Percentiles rank a stretch among this genome's conserved stretches.
These are phyloP conservation scores for Neoarius graeffei DNA, from an alignment of 2,113 vertebrate species.

Conservation along the genomic window DNA sequence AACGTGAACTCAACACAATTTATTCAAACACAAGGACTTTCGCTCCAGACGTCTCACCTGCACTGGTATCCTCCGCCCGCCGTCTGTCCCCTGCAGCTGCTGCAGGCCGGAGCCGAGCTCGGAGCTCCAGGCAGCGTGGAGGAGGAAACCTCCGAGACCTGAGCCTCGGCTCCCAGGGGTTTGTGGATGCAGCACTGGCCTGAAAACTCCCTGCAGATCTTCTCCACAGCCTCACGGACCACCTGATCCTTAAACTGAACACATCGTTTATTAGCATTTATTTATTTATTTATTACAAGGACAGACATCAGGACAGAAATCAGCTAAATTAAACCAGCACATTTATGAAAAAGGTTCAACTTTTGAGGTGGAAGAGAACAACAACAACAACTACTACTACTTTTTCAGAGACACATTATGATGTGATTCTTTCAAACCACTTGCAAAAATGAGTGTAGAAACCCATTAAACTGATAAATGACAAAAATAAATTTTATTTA, in stretches of 20 bases:
- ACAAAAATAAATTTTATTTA: neutral
- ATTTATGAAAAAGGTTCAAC: neutral
- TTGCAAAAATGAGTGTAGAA: too few species aligned
- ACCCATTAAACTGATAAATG: neutral
- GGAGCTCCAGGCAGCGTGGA: slow-evolving; percentile 69
- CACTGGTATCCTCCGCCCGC: slow-evolving; percentile 92
- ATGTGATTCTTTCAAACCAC: too few species aligned
- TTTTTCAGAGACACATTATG: too few species aligned
- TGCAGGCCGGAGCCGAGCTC: slow-evolving; percentile 84
- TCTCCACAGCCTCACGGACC: slow-evolving; percentile 91
- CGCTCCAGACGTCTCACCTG: slow-evolving; percentile 73
- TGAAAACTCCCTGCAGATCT: slow-evolving; percentile 87
- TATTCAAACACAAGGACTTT: neutral
- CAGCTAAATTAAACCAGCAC: neutral
- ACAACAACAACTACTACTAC: too few species aligned
- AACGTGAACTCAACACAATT: neutral
- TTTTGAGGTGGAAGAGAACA: too few species aligned
- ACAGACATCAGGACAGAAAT: neutral
- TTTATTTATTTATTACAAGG: neutral
- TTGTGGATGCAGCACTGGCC: slow-evolving; percentile 83
- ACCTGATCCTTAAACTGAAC: slow-evolving; percentile 93
- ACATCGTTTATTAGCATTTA: too few species aligned
- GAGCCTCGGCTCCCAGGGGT: slow-evolving; percentile 63
- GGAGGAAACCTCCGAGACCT: slow-evolving; percentile 63
- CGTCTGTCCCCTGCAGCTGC: slow-evolving; percentile 82